Evolutionary conservation across 2,888 invertebrate species (phyloP).

Genomic region (Lamellibrachia satsuma): DNA sequence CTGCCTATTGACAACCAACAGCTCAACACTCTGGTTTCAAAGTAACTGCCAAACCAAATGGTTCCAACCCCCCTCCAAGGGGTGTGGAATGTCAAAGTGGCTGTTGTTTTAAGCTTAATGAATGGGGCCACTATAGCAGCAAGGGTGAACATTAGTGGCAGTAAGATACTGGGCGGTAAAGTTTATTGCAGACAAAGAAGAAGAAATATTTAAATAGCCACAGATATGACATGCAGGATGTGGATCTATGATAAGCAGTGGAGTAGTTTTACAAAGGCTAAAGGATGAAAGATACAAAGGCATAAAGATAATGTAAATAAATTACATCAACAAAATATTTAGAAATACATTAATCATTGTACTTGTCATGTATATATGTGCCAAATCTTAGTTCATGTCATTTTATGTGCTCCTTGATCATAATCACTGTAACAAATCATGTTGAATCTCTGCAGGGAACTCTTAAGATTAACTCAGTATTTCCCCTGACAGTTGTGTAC

Average conservation of each 20-base stretch:
- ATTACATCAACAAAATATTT: not conserved
- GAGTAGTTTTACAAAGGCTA: not conserved
- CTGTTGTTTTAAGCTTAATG: not conserved
- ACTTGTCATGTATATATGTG: too few relatives aligned
- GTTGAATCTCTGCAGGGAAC: too few relatives aligned
- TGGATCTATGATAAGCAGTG: not conserved
- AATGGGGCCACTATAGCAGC: not conserved
- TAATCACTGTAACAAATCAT: too few relatives aligned
- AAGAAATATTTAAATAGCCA: not conserved
- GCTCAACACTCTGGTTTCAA: not conserved
- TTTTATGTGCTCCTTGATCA: too few relatives aligned
- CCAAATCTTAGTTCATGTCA: too few relatives aligned
- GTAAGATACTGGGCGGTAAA: not conserved
- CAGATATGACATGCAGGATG: not conserved
- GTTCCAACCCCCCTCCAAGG: not conserved
- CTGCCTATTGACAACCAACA: not conserved
- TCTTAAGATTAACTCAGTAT: too few relatives aligned
- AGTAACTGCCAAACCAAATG: not conserved
- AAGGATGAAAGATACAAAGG: not conserved
- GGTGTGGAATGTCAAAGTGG: conserved; percentile 10
- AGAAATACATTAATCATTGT: not conserved
- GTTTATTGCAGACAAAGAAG: not conserved
- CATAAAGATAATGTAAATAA: not conserved
- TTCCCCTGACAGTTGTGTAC: too few relatives aligned
- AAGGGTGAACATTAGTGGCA: not conserved